Base-by-base conservation (phyloP, 2,888 invertebrate genomes). In the Xestia sexstrigata region DNA sequence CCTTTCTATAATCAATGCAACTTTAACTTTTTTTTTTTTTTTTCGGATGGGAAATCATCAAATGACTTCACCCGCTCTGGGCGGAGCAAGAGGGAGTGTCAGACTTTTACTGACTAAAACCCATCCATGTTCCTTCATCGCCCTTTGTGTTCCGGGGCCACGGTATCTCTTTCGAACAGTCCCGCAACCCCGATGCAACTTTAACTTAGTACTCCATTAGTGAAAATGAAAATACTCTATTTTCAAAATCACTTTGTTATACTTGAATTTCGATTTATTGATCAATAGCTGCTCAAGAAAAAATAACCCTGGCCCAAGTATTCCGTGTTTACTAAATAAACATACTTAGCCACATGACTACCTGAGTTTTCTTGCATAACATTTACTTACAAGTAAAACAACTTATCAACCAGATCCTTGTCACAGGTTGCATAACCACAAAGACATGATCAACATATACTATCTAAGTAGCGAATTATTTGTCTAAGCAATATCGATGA, bases 401-500 rank as follows among this genome's bases (percentile, higher is more conserved):
- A 79, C 0, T 52, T 49, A 30, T 58, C 63, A 17, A 76, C 47
- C 66, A 67, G 26, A 63, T 63, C 58, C 71, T 79, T 78, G 47
- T 42, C 60, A 45, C 65, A 55, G 2, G 7, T 70, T 83, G 26
- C 35, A 26, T 58, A 62, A 70, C 62, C 39, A 75, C 60, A 52
- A 65, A 55, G 45, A 69, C 62, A 79, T 42, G 52, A 76, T 76
- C 58, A 45, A 62, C 65, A 73, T 52, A 58, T 26, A 42, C 58
- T 42, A n/a, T 77, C 49, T 63, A 81, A 71, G 79, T 49, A 35
- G 60, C 60, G 20, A 35, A 49, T 49, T 68, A 52, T 75, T 17
- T 20, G 42, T 65, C 15, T 60, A 42, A 62, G 69, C 69, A 30
- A 70, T 52, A 65, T 68, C 73, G 47, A 74, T 83, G 83, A 83